A percentile compares a stretch with the other conserved stretches of the same genome.
Evolutionary conservation across 2,113 vertebrate genomes (phyloP).

Genomic region (Siniperca chuatsi): DNA sequence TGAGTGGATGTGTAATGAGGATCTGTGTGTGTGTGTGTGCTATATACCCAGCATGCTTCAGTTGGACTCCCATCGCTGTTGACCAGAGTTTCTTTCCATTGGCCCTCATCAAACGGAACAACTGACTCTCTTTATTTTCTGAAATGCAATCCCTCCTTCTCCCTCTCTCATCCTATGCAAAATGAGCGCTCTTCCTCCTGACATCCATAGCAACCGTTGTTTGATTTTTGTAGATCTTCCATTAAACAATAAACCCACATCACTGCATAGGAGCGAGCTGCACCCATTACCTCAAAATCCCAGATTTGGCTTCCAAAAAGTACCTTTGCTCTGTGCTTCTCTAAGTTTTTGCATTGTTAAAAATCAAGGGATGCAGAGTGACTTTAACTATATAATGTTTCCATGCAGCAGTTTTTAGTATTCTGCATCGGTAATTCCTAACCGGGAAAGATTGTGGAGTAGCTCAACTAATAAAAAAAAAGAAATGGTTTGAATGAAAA

Average conservation of each 20-base stretch:
- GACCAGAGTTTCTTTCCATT: slow-evolving; percentile 79
- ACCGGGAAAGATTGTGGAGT: background rate
- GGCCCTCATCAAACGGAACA: slow-evolving; percentile 77
- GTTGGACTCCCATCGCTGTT: slow-evolving; percentile 68
- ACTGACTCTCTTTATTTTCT: slow-evolving; percentile 73
- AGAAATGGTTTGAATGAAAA: background rate
- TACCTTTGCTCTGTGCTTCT: slow-evolving; percentile 5
- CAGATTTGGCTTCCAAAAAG: background rate
- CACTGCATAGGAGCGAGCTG: slow-evolving; percentile 16
- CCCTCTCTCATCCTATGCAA: slow-evolving; percentile 65
- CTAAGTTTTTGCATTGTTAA: background rate
- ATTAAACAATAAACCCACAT: slow-evolving; percentile 60
- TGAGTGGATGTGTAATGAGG: slow-evolving; percentile 43
- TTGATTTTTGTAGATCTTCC: slow-evolving; percentile 61
- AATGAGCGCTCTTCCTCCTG: slow-evolving; percentile 29
- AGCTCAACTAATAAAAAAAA: background rate
- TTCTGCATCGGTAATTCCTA: background rate
- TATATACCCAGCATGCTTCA: slow-evolving; percentile 66
- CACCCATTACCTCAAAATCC: slow-evolving; percentile 15
- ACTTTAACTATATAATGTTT: background rate
- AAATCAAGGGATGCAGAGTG: background rate
- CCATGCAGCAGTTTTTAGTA: background rate
- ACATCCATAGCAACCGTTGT: slow-evolving; percentile 69
- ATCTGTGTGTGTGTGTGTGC: slow-evolving; percentile 39
- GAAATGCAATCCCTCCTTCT: slow-evolving; percentile 64